phyloP scores from a whole-genome alignment of 2,797 vertebrate genomes.

The Helarctos malayanus region DNA sequence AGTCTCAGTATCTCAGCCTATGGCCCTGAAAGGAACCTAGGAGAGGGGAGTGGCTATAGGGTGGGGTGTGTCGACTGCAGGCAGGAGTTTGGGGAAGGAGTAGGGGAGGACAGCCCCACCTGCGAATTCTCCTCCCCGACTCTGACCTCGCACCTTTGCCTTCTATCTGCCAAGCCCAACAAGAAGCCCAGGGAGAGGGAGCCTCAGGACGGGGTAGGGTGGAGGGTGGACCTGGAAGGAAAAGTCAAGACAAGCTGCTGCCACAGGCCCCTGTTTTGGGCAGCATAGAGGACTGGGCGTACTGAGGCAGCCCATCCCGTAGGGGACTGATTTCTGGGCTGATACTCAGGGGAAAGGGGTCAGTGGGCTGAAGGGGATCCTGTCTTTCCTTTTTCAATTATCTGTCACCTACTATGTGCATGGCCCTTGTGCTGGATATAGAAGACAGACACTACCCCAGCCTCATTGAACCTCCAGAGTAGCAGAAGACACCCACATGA shows the following conservation, averaged over 20 bases:
- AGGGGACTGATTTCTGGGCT: background rate
- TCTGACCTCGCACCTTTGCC: background rate
- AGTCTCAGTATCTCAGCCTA: background rate
- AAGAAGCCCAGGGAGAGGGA: background rate
- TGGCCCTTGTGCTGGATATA: background rate
- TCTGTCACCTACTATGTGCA: background rate
- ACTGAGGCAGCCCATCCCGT: background rate
- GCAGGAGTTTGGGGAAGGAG: background rate
- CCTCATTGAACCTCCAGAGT: background rate
- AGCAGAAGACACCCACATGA: background rate
- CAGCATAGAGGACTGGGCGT: background rate
- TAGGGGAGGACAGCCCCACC: background rate
- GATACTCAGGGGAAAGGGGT: background rate
- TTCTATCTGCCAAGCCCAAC: background rate
- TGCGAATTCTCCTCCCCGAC: background rate
- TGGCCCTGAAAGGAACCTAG: background rate
- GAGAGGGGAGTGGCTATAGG: background rate
- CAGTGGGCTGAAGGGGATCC: background rate
- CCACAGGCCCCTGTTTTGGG: too few species aligned
- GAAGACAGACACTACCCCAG: background rate
- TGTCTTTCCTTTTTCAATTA: background rate
- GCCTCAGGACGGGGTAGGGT: background rate
- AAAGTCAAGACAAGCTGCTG: background rate
- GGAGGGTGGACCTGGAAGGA: background rate
- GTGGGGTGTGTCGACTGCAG: background rate